Base-by-base conservation (phyloP, 2,888 invertebrate genomes). In the Eilema griseolum region DNA sequence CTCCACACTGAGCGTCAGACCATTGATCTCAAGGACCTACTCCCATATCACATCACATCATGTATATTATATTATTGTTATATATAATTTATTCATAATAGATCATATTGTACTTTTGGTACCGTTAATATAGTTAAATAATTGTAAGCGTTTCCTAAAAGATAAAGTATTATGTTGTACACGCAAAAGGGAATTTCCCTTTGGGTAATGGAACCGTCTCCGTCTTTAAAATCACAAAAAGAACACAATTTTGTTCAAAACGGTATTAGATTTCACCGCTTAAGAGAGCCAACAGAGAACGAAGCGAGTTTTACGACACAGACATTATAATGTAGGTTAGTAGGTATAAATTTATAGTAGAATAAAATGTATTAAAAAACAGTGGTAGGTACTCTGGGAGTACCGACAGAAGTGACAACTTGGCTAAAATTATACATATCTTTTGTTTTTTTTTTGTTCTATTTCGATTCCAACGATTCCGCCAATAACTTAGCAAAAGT, bases 231-330 rank as follows among this genome's bases (percentile, higher is more conserved):
- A 28, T 68, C 33, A 62, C 37, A 33, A 63, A 63, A 61, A 59
- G 28, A 68, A 63, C 37, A 68, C 26, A 56, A 62, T 28, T 62
- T 33, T 11, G 16, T 26, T 16, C n/a, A n/a, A 28, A 63, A 59
- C 63, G 28, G 63, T 63, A 59, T 69, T 57, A 28, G 23, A 41
- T 69, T 69, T 57, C 68, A 68, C 10, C 62, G 57, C 63, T 28
- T n/a, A 52, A 62, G 61, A 31, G 56, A 68, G 56, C 28, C 12
- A 64, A 63, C n/a, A 33, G 23, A 56, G 33, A 46, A 57, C 28
- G 56, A 33, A 57, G 8, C n/a, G 20, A 64, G 46, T 63, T 46
- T 46, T 63, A 14, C 11, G 59, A 28, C 26, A 26, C 26, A 28
- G 59, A 28, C 59, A 26, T 16, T 24, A 57, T 57, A 11, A 59